Conservation (phyloP, 2,113 vertebrate genomes). For the Nothobranchius kuhntae region DNA sequence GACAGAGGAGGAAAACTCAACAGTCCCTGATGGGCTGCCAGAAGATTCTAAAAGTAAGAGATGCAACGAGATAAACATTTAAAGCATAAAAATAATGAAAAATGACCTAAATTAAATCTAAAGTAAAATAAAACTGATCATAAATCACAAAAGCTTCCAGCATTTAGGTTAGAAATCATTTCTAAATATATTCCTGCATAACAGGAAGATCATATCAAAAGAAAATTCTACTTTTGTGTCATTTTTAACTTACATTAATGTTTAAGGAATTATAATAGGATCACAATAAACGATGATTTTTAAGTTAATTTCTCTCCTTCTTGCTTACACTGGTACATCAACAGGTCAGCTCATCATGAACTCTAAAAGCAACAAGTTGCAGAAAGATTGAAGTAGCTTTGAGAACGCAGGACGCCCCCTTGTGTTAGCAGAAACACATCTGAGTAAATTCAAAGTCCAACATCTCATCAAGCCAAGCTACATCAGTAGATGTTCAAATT, state of each 20-base stretch:
- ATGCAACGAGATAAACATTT: accelerated
- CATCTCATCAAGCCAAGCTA: too few species aligned
- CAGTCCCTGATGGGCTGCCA: neutral
- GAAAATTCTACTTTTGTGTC: neutral
- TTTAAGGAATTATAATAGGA: neutral
- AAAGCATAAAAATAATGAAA: neutral
- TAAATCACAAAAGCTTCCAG: too few species aligned
- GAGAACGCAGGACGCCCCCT: constrained; percentile 61
- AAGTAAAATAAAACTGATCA: too few species aligned
- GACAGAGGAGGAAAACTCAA: constrained; percentile 1
- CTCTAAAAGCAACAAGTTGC: constrained; percentile 54
- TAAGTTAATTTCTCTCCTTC: neutral
- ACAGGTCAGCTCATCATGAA: neutral
- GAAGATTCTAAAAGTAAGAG: neutral
- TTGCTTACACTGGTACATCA: neutral
- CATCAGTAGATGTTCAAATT: neutral
- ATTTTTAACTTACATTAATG: neutral
- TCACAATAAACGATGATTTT: neutral
- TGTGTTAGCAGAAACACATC: constrained; percentile 46
- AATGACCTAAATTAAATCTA: too few species aligned
- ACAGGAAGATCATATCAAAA: neutral
- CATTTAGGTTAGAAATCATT: neutral
- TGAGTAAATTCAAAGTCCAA: neutral
- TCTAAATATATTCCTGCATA: neutral
- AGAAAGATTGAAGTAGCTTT: constrained; percentile 19